Evolutionary conservation across 1,140 invertebrate species (phyloP), one percentile per base, ranked within the genome.

Genomic region (Aphis gossypii): DNA sequence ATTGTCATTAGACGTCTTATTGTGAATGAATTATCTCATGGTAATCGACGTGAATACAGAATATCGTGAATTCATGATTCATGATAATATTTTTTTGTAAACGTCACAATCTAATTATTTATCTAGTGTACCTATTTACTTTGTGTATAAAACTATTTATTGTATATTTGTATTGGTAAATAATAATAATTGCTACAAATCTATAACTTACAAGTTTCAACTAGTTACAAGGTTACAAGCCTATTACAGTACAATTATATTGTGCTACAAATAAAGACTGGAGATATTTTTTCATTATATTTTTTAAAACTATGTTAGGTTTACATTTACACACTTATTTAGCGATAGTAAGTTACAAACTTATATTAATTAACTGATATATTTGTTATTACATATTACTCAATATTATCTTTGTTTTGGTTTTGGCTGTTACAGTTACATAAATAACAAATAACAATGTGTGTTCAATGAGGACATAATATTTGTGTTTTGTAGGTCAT

Each of bases 401-500:
- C 25, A 46, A 44, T n/a, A n/a, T n/a, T 46, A n/a, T 11, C 35
- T 84, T 84, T 84, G 41, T 54, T 54, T 35, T 54, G 2, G 4
- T 21, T 88, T 21, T 88, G 51, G n/a, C 14, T 88, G 23, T 35
- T 88, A 9, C 35, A 51, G 38, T 38, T 38, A 38, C 2, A 38
- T 38, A 38, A 38, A 38, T 38, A 38, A 38, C 46, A n/a, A 30
- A 48, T 87, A 9, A 54, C 7, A 68, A 68, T n/a, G 60, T 68
- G 30, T 38, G 48, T 88, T 41, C 30, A 20, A 51, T 35, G 18
- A 88, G 86, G 35, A 48, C n/a, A 88, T 48, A 48, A n/a, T 20
- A 87, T 87, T 51, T 35, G n/a, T 51, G 35, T 68, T 68, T 68
- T 44, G 30, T 90, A n/a, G 89, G 89, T 68, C 89, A 90, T 18